Percentiles rank a stretch among this genome's conserved stretches.
Evolutionary conservation across 2,888 invertebrate species (phyloP).

Genomic region (Oegoconia quadripuncta): DNA sequence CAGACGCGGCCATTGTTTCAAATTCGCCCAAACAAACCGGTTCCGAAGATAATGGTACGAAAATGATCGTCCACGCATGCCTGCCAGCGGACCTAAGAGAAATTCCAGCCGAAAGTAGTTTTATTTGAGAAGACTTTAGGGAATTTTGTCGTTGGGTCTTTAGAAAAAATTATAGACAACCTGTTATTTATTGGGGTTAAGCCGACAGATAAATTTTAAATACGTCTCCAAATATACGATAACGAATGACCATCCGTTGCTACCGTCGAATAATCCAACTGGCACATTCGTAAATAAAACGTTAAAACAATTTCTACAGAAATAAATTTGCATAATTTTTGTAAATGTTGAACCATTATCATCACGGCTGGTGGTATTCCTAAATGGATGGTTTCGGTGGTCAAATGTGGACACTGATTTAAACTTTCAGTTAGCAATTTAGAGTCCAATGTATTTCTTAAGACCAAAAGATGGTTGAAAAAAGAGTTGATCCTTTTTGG

Average conservation of each 20-base stretch:
- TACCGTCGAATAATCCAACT: slow-evolving; percentile 10
- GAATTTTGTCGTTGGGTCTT: slow-evolving; percentile 16
- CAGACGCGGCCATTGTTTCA: slow-evolving; percentile 58
- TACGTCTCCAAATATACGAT: slow-evolving; percentile 3
- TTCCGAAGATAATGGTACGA: slow-evolving; percentile 58
- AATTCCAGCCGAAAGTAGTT: slow-evolving; percentile 40
- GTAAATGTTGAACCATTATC: slow-evolving; percentile 26
- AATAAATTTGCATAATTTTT: slow-evolving; percentile 28
- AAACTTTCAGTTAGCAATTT: slow-evolving; percentile 28
- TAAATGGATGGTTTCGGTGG: slow-evolving; percentile 32
- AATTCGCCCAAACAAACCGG: slow-evolving; percentile 69
- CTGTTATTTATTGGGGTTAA: slow-evolving; percentile 22
- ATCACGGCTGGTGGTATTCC: slow-evolving; percentile 33
- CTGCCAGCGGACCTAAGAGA: slow-evolving; percentile 34
- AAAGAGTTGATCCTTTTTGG: slow-evolving; percentile 26
- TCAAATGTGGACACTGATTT: slow-evolving; percentile 32
- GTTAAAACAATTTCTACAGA: slow-evolving; percentile 9
- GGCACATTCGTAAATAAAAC: slow-evolving; percentile 7
- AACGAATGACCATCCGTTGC: slow-evolving; percentile 6
- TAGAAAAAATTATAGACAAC: slow-evolving; percentile 32
- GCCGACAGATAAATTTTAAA: slow-evolving; percentile 9
- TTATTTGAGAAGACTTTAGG: slow-evolving; percentile 28
- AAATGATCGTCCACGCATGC: slow-evolving; percentile 51
- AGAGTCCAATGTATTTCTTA: slow-evolving; percentile 22
- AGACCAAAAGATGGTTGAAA: neutral